A percentile compares a stretch with the other conserved stretches of the same genome.
Evolutionary conservation across 1,140 invertebrate species (phyloP).

Genomic region (Tigriopus japonicus): DNA sequence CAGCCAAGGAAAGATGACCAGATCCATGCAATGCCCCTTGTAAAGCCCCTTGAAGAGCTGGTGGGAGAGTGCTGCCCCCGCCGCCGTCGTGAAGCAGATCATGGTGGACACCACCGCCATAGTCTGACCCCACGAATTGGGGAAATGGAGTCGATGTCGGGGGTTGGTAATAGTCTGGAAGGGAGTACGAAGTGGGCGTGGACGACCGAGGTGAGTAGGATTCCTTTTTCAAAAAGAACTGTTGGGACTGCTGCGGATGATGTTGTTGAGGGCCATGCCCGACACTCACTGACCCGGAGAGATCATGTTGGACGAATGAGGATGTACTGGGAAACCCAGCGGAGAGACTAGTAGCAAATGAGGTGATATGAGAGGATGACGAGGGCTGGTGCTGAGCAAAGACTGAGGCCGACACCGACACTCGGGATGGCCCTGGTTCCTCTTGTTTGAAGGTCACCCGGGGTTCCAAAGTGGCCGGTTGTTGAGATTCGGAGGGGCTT

Average conservation of each 20-base stretch:
- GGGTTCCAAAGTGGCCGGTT: constrained; percentile 4
- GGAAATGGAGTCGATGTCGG: neutral
- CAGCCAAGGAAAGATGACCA: too few species aligned
- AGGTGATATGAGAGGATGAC: too few species aligned
- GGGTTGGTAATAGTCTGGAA: neutral
- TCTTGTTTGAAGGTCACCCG: constrained; percentile 3
- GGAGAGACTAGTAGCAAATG: too few species aligned
- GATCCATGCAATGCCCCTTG: neutral
- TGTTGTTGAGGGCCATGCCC: neutral
- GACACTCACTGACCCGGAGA: too few species aligned
- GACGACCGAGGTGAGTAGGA: neutral
- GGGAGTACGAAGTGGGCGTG: neutral
- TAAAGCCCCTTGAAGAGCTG: neutral
- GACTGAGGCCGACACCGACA: neutral
- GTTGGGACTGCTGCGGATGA: neutral
- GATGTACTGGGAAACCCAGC: too few species aligned
- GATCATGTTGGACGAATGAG: too few species aligned
- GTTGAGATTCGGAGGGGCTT: neutral
- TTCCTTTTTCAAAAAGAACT: too few species aligned
- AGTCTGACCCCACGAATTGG: neutral
- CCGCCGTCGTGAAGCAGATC: neutral
- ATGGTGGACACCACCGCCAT: neutral
- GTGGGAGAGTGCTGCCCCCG: neutral
- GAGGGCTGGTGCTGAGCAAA: neutral
- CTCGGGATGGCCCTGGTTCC: neutral